Conservation (phyloP, 2,888 invertebrate species). For the Poecilus cupreus region DNA sequence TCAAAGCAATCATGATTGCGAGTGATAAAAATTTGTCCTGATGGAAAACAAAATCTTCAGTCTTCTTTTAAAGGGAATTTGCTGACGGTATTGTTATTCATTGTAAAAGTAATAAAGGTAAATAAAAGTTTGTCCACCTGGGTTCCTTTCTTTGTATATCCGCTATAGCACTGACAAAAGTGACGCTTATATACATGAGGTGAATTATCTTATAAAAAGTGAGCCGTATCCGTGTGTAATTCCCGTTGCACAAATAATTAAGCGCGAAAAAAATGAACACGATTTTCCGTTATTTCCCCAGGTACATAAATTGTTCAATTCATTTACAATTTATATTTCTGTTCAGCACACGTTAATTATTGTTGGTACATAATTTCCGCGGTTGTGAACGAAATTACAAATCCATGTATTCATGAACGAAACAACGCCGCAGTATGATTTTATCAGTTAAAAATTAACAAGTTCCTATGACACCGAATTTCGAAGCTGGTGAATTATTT, state of each 20-base stretch:
- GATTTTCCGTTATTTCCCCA: slow-evolving; percentile 19
- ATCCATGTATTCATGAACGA: neutral
- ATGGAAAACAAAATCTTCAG: no score
- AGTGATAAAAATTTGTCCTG: no score
- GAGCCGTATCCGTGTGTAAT: neutral
- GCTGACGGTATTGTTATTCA: no score
- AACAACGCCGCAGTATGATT: neutral
- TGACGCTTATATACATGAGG: no score
- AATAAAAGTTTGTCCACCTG: no score
- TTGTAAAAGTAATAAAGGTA: no score
- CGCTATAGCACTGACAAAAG: no score
- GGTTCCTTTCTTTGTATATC: no score
- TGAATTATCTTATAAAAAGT: no score
- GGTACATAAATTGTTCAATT: slow-evolving; percentile 27
- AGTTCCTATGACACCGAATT: neutral
- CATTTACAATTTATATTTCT: slow-evolving; percentile 4
- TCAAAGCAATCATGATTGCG: no score
- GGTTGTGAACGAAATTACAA: slow-evolving; percentile 24
- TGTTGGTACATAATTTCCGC: slow-evolving; percentile 27
- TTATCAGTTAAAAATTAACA: neutral
- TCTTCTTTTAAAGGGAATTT: no score
- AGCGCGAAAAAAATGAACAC: neutral
- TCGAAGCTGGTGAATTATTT: neutral
- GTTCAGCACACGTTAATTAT: slow-evolving; percentile 6
- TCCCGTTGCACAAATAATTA: slow-evolving; percentile 11